These are phyloP conservation scores for Pachycephus smyrnensis DNA, from an alignment of 2,888 invertebrate species.

Conservation along the genomic window DNA sequence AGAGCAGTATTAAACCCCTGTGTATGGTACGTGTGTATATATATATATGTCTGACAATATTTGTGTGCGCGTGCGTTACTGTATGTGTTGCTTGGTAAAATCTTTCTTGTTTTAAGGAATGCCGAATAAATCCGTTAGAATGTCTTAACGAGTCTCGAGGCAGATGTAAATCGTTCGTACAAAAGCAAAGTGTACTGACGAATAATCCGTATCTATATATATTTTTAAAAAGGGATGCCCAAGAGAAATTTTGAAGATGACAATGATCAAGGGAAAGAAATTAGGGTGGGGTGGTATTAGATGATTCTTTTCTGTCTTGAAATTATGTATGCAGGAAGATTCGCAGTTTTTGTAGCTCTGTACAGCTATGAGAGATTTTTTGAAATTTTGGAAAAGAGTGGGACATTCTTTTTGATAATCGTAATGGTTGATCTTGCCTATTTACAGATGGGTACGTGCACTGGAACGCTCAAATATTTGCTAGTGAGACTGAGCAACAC, in stretches of 20 bases:
- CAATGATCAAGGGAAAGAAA: not conserved
- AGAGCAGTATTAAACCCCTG: not conserved
- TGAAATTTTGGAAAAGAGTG: not conserved
- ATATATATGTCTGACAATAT: conserved; percentile 2
- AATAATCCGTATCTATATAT: not conserved
- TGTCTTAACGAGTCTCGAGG: not conserved
- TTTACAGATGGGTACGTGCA: not conserved
- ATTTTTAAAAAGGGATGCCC: not conserved
- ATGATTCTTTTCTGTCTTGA: not conserved
- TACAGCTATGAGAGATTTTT: not conserved
- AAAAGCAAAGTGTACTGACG: not conserved
- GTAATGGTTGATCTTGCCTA: not conserved
- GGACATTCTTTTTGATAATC: not conserved
- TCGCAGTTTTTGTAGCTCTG: not conserved
- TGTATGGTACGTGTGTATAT: not conserved
- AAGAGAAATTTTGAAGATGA: not conserved
- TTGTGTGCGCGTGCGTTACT: not conserved
- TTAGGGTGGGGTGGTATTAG: not conserved
- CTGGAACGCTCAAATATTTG: not conserved
- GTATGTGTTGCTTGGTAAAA: not conserved
- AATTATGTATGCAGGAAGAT: not conserved
- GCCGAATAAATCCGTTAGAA: not conserved
- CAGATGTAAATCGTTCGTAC: not conserved
- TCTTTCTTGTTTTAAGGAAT: not conserved
- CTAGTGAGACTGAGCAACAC: conserved; percentile 5